Percentiles rank a stretch among this genome's conserved stretches.
Evolutionary conservation across 2,797 vertebrate species (phyloP).

Genomic region (Dendrocincla fuliginosa): DNA sequence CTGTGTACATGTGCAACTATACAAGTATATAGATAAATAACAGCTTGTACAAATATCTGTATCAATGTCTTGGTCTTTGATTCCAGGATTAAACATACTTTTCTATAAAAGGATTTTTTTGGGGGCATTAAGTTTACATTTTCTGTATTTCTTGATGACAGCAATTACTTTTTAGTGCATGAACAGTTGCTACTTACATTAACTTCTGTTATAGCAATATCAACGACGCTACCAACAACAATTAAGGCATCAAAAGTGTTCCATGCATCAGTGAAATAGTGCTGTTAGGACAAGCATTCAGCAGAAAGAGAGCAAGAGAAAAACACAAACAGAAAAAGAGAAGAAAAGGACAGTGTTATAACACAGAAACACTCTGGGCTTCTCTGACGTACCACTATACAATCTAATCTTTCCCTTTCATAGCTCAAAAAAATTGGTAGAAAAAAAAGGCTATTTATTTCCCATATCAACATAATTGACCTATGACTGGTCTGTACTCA

Average conservation of each 20-base stretch:
- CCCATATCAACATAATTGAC: conserved; percentile 65
- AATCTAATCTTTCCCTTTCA: conserved; percentile 67
- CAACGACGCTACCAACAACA: conserved; percentile 99
- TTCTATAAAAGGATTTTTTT: neutral
- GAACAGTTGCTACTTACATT: conserved; percentile 89
- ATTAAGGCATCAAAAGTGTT: conserved; percentile 99
- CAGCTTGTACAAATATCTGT: neutral
- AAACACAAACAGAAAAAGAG: conserved; percentile 78
- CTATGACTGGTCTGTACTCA: conserved; percentile 60
- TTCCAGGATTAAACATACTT: neutral
- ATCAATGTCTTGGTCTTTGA: neutral
- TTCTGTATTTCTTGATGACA: conserved; percentile 45
- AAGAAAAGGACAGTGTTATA: conserved; percentile 82
- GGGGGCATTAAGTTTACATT: conserved; percentile 20
- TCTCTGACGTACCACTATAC: conserved; percentile 59
- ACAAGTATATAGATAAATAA: neutral
- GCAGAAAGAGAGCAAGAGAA: conserved; percentile 76
- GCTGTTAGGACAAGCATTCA: conserved; percentile 89
- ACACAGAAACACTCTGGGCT: conserved; percentile 71
- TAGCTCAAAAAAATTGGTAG: conserved; percentile 57
- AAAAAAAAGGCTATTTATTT: conserved; percentile 61
- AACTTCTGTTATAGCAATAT: conserved; percentile 99
- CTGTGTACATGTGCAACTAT: neutral
- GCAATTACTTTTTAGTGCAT: conserved; percentile 70
- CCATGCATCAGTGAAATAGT: conserved; percentile 99